Conservation (phyloP, 2,113 vertebrate genomes). For the Reinhardtius hippoglossoides region DNA sequence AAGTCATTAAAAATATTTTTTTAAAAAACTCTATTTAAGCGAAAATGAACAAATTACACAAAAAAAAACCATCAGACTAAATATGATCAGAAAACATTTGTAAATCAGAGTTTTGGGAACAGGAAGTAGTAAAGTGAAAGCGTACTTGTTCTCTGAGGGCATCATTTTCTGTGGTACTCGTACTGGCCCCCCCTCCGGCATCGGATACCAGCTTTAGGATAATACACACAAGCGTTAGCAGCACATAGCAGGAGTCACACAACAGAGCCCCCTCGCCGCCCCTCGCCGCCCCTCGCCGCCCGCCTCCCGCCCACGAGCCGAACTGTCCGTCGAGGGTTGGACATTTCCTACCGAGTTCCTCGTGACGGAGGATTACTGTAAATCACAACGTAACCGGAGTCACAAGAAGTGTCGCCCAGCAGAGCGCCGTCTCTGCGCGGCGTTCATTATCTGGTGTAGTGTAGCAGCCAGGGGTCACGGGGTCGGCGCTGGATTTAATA, state of each 20-base stretch:
- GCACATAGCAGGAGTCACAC: constrained; percentile 52
- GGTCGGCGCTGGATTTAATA: constrained; percentile 75
- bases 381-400: constrained; percentile 78
- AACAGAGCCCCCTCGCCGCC: constrained; percentile 2
- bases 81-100: neutral
- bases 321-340: constrained; percentile 27
- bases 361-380: constrained; percentile 67
- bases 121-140: constrained; percentile 59
- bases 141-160: constrained; percentile 83
- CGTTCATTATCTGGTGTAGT: constrained; percentile 58
- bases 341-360: constrained; percentile 55
- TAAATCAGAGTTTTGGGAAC: neutral
- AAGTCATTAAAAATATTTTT: neutral
- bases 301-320: neutral
- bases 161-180: constrained; percentile 82
- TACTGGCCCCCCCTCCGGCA: constrained; percentile 79
- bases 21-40: neutral
- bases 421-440: constrained; percentile 36
- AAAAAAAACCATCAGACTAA: too few relatives aligned
- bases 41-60: neutral
- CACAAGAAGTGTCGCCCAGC: constrained; percentile 79
- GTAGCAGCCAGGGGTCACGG: constrained; percentile 63
- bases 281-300: neutral
- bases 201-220: constrained; percentile 83
- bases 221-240: constrained; percentile 74